A percentile compares a stretch with the other conserved stretches of the same genome.
phyloP scores from a whole-genome alignment of 2,888 invertebrate species.

The Muschampia plurimacula region DNA sequence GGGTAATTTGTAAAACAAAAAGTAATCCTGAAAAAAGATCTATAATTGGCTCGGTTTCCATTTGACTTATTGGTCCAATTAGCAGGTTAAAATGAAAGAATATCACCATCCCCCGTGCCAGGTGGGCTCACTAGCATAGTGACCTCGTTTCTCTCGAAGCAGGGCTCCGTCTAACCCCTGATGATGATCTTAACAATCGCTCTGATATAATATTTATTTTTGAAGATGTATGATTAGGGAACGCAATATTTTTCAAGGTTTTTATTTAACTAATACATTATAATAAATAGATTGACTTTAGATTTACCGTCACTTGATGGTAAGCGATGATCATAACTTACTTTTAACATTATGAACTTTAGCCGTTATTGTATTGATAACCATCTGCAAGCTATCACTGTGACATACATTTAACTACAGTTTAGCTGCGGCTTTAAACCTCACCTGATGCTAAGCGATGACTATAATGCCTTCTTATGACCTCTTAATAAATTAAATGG shows the following conservation, averaged over 20 bases:
- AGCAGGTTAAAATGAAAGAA: background rate
- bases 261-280: background rate
- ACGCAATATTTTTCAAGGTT: background rate
- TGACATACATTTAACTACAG: no score
- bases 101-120: slow-evolving; percentile 45
- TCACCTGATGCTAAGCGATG: no score
- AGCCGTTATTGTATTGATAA: no score
- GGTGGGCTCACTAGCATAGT: slow-evolving; percentile 67
- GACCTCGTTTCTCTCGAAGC: slow-evolving; percentile 65
- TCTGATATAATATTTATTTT: slow-evolving; percentile 49
- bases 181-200: slow-evolving; percentile 63
- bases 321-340: no score
- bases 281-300: no score
- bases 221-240: background rate
- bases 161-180: slow-evolving; percentile 59
- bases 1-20: background rate
- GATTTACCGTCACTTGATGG: no score
- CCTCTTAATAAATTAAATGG: no score
- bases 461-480: no score
- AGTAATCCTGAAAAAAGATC: background rate
- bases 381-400: no score
- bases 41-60: slow-evolving; percentile 1
- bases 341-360: no score
- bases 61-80: slow-evolving; percentile 15
- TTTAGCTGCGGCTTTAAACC: no score